Evolutionary conservation across 2,113 vertebrate species (phyloP), one percentile per base, ranked within the genome.

Genomic region (Elephantulus edwardii): DNA sequence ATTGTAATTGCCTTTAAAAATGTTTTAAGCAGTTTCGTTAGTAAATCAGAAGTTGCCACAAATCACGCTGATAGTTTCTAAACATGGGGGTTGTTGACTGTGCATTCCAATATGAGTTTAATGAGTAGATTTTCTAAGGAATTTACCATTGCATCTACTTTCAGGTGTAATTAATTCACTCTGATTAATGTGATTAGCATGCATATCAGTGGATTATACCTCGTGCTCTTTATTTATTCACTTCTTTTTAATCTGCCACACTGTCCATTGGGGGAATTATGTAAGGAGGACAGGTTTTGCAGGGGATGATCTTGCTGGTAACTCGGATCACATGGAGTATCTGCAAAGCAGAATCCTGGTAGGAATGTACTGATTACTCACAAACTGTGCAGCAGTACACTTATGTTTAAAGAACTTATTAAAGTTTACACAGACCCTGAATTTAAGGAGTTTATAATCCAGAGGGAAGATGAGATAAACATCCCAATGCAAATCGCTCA

Each of bases 1-100:
- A 96, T 96, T 95, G 95, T 93, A 96, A 96, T 96, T 96, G 95
- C 94, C 86, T 95, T 96, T 95, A 94, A 95, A 95, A 95, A 95
- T 95, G 93, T 96, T 96, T 94, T 91, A 95, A 95, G 95, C 94
- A 91, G 93, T 93, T 95, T 94, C 68, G 30, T 94, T 94, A 87
- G 94, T 94, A 95, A 95, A 94, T 95, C 96, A 95, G 94, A 95
- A 96, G 94, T 95, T 96, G 95, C 93, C 94, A 95, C 95, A 95
- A 95, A 95, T 94, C 95, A 90, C 22, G 82, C 91, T 74, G 88
- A 93, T 92, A 93, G 93, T 96, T 95, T 93, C 93, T 95, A 95
- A 96, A 96, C 96, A 96, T 90, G 90, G 92, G 77, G 81, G 60
- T 75, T 96, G 91, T 96, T 95, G 95, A 86, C 93, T 95, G 79